Evolutionary conservation across 2,113 vertebrate species (phyloP).

Genomic region (Poicephalus gulielmi): DNA sequence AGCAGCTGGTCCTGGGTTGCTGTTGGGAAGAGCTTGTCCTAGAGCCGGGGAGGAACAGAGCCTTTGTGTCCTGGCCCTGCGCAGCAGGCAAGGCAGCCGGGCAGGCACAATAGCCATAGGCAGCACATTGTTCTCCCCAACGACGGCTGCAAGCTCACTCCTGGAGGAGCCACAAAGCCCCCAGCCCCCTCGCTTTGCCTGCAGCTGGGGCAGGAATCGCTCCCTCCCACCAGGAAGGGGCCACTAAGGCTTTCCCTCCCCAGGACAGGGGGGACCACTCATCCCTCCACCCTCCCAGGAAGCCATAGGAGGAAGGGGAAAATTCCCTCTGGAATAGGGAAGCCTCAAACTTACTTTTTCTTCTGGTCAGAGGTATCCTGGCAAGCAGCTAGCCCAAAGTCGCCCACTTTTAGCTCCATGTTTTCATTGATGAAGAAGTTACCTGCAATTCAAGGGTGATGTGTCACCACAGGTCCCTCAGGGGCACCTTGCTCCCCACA

Average conservation of each 20-base stretch:
- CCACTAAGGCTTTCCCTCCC: not conserved
- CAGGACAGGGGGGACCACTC: not conserved
- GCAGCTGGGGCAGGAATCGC: not conserved
- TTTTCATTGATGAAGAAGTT: constrained; percentile 99
- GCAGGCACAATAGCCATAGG: constrained; percentile 53
- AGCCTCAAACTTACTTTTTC: constrained; percentile 87
- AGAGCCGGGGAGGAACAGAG: constrained; percentile 36
- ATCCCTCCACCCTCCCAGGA: not conserved
- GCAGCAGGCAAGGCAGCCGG: constrained; percentile 33
- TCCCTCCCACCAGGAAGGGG: not conserved
- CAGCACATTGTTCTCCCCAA: constrained; percentile 41
- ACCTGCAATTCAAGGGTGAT: constrained; percentile 69
- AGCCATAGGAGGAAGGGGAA: not conserved
- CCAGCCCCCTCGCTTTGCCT: not conserved
- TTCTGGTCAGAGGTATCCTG: constrained; percentile 88
- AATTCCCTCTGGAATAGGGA: not conserved
- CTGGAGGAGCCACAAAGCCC: constrained; percentile 24
- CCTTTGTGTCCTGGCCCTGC: constrained; percentile 46
- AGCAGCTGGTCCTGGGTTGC: constrained; percentile 51
- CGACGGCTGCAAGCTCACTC: constrained; percentile 1
- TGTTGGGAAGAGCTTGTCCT: constrained; percentile 31
- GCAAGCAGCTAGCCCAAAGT: constrained; percentile 93
- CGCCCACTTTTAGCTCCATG: constrained; percentile 96
- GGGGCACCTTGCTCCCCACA: not conserved
- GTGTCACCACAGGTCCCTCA: not conserved